Conservation (phyloP, 2,113 vertebrate genomes). For the Ancistrus triradiatus region DNA sequence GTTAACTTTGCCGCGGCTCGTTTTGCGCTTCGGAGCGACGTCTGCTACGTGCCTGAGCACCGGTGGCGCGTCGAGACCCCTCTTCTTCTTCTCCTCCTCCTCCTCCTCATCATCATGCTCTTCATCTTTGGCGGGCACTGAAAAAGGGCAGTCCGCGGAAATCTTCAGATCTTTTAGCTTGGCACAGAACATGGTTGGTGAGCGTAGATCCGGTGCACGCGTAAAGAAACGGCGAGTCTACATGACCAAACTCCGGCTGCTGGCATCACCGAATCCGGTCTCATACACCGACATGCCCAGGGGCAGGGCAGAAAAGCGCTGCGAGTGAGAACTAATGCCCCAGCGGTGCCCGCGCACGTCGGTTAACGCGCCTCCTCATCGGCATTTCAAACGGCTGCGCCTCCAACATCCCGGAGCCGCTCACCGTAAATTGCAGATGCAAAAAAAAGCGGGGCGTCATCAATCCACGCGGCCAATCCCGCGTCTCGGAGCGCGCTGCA, state of each 20-base stretch:
- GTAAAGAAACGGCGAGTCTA: conserved; percentile 40
- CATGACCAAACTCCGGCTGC: conserved; percentile 45
- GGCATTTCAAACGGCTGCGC: too few relatives aligned
- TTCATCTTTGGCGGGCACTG: conserved; percentile 70
- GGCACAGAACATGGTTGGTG: conserved; percentile 86
- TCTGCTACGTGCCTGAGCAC: conserved; percentile 70
- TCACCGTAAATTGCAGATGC: not conserved
- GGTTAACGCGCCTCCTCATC: not conserved
- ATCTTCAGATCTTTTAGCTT: conserved; percentile 94
- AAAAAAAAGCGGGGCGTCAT: not conserved
- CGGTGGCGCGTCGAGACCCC: conserved; percentile 63
- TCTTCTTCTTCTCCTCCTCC: conserved; percentile 50
- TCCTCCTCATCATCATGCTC: conserved; percentile 71
- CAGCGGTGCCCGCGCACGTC: too few relatives aligned
- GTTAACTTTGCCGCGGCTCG: conserved; percentile 83
- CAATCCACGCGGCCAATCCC: conserved; percentile 7
- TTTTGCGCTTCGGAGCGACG: conserved; percentile 75
- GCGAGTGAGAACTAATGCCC: not conserved
- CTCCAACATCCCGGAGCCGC: too few relatives aligned
- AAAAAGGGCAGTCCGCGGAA: conserved; percentile 92
- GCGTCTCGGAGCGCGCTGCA: not conserved
- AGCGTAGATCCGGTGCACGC: conserved; percentile 4
- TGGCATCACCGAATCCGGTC: conserved; percentile 43
- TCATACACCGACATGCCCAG: not conserved
- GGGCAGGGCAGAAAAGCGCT: not conserved